phyloP scores from a whole-genome alignment of 2,113 vertebrate genomes.

The Cavia porcellus region DNA sequence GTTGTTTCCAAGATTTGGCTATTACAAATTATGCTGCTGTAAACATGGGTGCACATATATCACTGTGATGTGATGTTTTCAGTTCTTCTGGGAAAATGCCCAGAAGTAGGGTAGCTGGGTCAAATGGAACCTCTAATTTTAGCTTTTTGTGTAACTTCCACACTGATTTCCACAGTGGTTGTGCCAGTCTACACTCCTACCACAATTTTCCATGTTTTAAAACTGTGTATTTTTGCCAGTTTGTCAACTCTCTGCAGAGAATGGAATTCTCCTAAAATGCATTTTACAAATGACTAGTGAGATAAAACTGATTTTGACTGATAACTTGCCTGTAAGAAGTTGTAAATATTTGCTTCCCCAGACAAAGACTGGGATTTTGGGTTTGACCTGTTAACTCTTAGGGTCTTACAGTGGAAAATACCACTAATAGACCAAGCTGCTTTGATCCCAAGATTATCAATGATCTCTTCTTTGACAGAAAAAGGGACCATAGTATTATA shows the following conservation, averaged over 20 bases:
- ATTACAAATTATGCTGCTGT: too few relatives aligned
- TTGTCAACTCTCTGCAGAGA: slow-evolving; percentile 43
- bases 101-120: too few relatives aligned
- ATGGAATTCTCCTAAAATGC: slow-evolving; percentile 23
- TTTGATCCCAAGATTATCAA: not conserved
- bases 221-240: slow-evolving; percentile 1
- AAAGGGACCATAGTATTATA: slow-evolving; percentile 2
- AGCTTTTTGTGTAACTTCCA: too few relatives aligned
- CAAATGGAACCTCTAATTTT: too few relatives aligned
- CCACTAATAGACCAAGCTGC: not conserved
- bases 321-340: slow-evolving; percentile 15
- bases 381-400: not conserved
- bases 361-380: not conserved
- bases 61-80: too few relatives aligned
- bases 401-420: not conserved
- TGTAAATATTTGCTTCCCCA: slow-evolving; percentile 43
- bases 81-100: too few relatives aligned
- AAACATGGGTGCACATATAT: too few relatives aligned
- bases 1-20: too few relatives aligned
- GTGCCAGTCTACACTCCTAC: too few relatives aligned
- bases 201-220: slow-evolving; percentile 53
- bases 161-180: too few relatives aligned
- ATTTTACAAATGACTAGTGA: slow-evolving; percentile 38
- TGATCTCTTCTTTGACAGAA: not conserved
- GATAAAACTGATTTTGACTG: not conserved